Conservation (phyloP, 2,888 invertebrate genomes). For the Orthonevra nobilis region DNA sequence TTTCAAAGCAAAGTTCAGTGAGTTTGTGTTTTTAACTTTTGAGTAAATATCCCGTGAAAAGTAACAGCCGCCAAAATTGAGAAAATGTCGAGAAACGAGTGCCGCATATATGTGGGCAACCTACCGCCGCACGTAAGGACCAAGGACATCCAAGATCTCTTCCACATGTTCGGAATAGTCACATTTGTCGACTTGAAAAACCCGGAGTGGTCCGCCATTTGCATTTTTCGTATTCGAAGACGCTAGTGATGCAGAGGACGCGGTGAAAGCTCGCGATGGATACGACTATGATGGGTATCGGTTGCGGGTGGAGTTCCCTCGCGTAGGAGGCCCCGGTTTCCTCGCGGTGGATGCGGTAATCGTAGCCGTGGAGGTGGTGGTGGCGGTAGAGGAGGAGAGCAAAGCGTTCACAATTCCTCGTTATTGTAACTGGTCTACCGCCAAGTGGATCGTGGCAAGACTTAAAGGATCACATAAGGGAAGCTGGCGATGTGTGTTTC, state of each 20-base stretch:
- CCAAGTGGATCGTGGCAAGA: conserved; percentile 97
- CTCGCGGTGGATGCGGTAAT: conserved; percentile 82
- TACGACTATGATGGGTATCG: conserved; percentile 99
- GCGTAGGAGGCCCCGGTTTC: conserved; percentile 90
- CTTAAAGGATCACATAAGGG: conserved; percentile 99
- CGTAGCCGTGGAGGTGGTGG: conserved; percentile 83
- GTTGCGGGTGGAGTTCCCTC: conserved; percentile 97
- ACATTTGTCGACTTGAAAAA: conserved; percentile 99
- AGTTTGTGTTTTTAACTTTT: conserved; percentile 8
- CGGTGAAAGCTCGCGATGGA: conserved; percentile 97
- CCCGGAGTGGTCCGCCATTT: conserved; percentile 97
- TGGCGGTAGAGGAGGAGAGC: conserved; percentile 87
- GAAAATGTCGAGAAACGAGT: conserved; percentile 86
- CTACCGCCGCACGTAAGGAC: conserved; percentile 98
- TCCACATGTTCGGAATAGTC: conserved; percentile 99
- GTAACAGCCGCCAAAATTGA: conserved; percentile 52
- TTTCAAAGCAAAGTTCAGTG: conserved; percentile 42
- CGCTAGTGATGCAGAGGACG: conserved; percentile 98
- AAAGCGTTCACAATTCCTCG: conserved; percentile 95
- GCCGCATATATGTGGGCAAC: conserved; percentile 99
- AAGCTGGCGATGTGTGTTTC: conserved; percentile 99
- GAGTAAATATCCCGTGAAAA: conserved; percentile 38
- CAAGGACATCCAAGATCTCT: conserved; percentile 98
- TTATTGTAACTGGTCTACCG: conserved; percentile 94
- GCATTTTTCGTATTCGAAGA: conserved; percentile 99